Conservation (phyloP, 2,113 vertebrate species). For the Elanus axillaris region DNA sequence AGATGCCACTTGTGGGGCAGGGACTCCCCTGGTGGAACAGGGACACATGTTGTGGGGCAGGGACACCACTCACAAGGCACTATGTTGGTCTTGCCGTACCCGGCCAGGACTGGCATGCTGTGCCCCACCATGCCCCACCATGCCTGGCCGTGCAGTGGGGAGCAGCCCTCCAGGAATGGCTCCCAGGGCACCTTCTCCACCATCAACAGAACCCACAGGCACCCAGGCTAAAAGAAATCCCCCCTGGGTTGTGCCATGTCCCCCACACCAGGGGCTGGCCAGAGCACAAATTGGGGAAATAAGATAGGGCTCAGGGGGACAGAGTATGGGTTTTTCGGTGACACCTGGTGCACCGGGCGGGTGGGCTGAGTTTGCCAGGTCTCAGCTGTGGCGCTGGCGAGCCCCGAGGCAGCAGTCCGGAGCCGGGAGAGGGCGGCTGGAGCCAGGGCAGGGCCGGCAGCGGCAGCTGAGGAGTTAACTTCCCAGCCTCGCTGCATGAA, state of each 20-base stretch:
- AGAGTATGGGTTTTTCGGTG: accelerated
- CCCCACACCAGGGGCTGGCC: background rate
- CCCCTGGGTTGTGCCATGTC: accelerated
- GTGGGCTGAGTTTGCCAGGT: background rate
- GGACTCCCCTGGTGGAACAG: background rate
- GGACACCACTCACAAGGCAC: too few relatives aligned
- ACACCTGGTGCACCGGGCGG: accelerated
- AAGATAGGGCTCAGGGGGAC: background rate
- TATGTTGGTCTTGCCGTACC: background rate
- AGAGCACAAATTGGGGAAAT: background rate
- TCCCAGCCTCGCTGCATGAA: slow-evolving; percentile 62
- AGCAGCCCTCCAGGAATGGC: background rate
- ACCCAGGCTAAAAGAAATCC: background rate
- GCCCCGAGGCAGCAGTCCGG: background rate
- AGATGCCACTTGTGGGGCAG: background rate
- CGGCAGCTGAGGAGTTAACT: slow-evolving; percentile 73
- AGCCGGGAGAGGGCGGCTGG: background rate
- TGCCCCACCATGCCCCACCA: accelerated
- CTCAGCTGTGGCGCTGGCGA: background rate
- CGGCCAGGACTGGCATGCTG: background rate
- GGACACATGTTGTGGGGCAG: background rate
- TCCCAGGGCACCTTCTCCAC: background rate
- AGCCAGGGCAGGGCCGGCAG: background rate
- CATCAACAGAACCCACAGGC: accelerated
- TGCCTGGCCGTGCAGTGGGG: accelerated